Base-by-base conservation (phyloP, 2,113 vertebrate species). In the Etia nguti region DNA sequence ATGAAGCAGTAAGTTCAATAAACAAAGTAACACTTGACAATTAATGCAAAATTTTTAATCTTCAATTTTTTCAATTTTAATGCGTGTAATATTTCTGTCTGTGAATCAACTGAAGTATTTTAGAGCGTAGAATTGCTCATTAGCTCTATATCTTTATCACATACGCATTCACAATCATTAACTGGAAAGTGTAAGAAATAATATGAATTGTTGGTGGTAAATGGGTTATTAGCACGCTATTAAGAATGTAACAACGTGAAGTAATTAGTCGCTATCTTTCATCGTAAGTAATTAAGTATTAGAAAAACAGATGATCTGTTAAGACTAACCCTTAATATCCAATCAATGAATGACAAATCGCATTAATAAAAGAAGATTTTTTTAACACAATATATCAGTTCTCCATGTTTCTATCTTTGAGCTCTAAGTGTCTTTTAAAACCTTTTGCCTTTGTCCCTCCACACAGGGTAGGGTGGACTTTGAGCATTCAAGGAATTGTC, bases 391-490 rank as follows among this genome's bases (percentile, higher is more conserved):
- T 24, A 80, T 20, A 84, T 84, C 82, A 34, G 34, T 93, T 73
- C 88, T 92, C 36, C 36, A 85, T 87, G 65, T 20, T 7, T 70
- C 15, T n/a, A 43, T 54, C 68, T 88, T 85, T 43, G 57, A 85
- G 52, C 80, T 50, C 54, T 59, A 34, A 22, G 57, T 81, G 79
- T 65, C 84, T 70, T 56, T 82, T 79, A 43, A 95, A 96, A 91
- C 90, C 79, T 89, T 92, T 94, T 92, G 87, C 94, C 93, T 96
- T 96, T 97, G 95, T 95, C 94, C 94, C 90, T 94, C 92, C 93
- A 95, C 93, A 95, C 86, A 88, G 75, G 52, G 82, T 83, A 24
- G 9, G 62, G 36, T 96, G 95, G 93, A 96, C 96, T 96, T 96
- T 97, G 96, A 95, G 90, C 91, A 3, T 87, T 89, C 82, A 68